Base-by-base conservation (phyloP, 2,888 invertebrate genomes). In the Alcis repandata region DNA sequence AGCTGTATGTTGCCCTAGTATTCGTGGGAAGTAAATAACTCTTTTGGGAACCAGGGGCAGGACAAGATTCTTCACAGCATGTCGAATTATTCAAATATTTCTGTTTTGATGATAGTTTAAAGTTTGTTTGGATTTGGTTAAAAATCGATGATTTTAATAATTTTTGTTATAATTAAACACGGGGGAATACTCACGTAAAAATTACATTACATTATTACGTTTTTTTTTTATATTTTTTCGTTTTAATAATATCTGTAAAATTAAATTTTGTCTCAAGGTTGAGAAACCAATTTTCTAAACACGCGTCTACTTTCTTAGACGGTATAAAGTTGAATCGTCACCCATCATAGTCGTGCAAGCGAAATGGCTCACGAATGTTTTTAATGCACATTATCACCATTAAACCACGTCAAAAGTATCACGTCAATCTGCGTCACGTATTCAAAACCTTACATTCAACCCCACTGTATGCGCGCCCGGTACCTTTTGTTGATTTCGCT, bases 401-500 rank as follows among this genome's bases (percentile, higher is more conserved):
- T n/a, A n/a, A n/a, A 10, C 13, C 36, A 4, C 20, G 27, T 40
- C 13, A 20, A 48, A 15, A 36, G 22, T 48, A 22, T 41, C 27
- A 1, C n/a, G 41, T 54, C 58, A 54, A 62, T 46, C 40, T 36
- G 38, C 52, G 51, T 62, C 38, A 57, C 48, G 58, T 65, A 63
- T 71, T 71, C 63, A 48, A 59, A 54, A 75, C 71, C 58, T 74
- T 69, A 69, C 60, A 66, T 65, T 67, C 71, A 77, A 76, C 80
- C 77, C 81, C 83, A 82, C 80, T 80, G 71, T 79, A 82, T 85
- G 83, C 77, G 74, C 69, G 76, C 85, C 84, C 82, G 73, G 86
- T 87, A 79, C 79, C 74, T 76, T 80, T 79, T 82, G 56, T 56
- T 83, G 86, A 87, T 86, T 86, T 83, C 75, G 79, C 82, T 75